phyloP scores from a whole-genome alignment of 2,797 vertebrate species.

The Huso huso region DNA sequence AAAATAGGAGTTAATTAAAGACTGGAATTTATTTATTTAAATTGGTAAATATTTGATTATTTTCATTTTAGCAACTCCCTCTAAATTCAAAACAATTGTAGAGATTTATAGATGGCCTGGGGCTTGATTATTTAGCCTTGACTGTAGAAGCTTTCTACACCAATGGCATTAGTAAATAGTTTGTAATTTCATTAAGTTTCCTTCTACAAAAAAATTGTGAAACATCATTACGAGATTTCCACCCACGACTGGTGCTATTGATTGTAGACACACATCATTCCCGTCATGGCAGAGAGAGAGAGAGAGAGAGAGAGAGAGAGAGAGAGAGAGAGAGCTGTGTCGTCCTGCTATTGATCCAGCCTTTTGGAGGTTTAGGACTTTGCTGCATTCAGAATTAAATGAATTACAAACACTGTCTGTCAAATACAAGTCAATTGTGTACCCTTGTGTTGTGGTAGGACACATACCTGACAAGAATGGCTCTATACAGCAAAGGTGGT shows the following conservation, averaged over 20 bases:
- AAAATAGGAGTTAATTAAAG: no score
- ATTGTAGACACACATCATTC: not conserved
- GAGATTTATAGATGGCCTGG: no score
- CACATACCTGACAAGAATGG: no score
- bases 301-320: not conserved
- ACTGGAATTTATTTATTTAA: no score
- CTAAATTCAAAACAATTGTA: no score
- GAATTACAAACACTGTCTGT: no score
- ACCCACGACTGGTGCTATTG: not conserved
- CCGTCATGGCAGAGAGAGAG: not conserved
- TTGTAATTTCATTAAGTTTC: not conserved
- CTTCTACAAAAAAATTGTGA: not conserved
- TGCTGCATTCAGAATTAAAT: not conserved
- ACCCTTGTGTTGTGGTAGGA: no score
- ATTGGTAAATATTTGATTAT: no score
- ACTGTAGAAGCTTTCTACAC: not conserved
- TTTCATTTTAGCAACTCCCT: no score
- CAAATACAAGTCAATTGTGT: no score
- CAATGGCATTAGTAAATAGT: not conserved
- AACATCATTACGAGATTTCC: slow-evolving; percentile 1
- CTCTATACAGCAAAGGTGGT: no score
- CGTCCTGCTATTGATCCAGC: not conserved
- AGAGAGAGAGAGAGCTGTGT: not conserved
- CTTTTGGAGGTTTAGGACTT: not conserved
- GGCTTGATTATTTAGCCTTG: no score